These are phyloP conservation scores for Coreoperca whiteheadi DNA, from an alignment of 2,113 vertebrate species.

Conservation along the genomic window DNA sequence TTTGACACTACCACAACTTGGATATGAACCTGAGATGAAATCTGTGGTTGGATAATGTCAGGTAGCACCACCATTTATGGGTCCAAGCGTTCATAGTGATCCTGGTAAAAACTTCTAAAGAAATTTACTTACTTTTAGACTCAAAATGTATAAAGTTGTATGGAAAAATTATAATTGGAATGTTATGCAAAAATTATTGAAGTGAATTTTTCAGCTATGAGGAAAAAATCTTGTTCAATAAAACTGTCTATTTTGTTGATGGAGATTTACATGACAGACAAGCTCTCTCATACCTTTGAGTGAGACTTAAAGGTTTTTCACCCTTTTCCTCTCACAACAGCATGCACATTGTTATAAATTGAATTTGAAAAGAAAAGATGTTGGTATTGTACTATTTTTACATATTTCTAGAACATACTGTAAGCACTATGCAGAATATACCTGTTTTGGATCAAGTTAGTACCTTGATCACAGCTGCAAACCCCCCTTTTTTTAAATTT, in stretches of 20 bases:
- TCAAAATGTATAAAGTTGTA: neutral
- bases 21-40: constrained; percentile 39
- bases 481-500: too few species aligned
- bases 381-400: constrained; percentile 19
- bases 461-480: neutral
- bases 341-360: neutral
- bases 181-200: neutral
- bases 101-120: neutral
- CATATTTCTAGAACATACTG: neutral
- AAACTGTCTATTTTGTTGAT: neutral
- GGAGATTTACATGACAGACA: constrained; percentile 37
- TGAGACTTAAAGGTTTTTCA: constrained; percentile 29
- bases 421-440: neutral
- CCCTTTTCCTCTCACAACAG: neutral
- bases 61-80: constrained; percentile 8
- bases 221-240: neutral
- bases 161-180: neutral
- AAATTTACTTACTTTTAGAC: neutral
- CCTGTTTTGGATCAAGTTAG: neutral
- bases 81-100: neutral
- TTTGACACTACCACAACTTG: constrained; percentile 51
- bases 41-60: constrained; percentile 39
- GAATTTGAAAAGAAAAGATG: constrained; percentile 4
- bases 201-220: neutral
- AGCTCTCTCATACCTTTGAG: neutral